Percentiles rank a stretch among this genome's conserved stretches.
Evolutionary conservation across 2,797 vertebrate species (phyloP).

Genomic region (Synaphobranchus kaupii): DNA sequence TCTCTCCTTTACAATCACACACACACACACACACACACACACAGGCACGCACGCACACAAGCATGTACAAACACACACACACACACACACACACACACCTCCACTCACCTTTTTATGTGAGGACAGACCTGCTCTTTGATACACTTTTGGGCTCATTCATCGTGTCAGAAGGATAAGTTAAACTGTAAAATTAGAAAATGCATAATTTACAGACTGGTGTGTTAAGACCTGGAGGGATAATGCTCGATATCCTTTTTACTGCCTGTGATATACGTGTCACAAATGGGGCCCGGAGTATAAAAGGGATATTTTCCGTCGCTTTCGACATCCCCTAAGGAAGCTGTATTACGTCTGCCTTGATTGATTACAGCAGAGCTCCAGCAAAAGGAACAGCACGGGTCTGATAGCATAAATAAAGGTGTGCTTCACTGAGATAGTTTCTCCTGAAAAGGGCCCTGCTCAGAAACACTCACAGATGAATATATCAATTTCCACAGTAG

Average conservation of each 20-base stretch:
- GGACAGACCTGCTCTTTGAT: background rate
- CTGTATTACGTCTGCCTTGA: slow-evolving; percentile 26
- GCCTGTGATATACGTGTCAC: background rate
- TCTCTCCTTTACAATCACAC: background rate
- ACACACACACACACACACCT: background rate
- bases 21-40: background rate
- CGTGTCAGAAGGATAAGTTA: slow-evolving; percentile 1
- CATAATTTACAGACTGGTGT: background rate
- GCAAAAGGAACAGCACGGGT: background rate
- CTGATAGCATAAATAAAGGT: slow-evolving; percentile 15
- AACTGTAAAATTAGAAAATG: slow-evolving; percentile 5
- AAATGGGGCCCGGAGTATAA: background rate
- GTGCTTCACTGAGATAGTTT: slow-evolving; percentile 26
- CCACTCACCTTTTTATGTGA: background rate
- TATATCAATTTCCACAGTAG: slow-evolving; percentile 27
- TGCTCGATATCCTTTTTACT: background rate
- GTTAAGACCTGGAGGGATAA: background rate
- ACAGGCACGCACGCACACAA: background rate
- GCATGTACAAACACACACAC: background rate
- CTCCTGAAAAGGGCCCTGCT: slow-evolving; percentile 14
- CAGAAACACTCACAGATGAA: background rate
- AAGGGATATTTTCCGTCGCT: background rate
- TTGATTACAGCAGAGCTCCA: slow-evolving; percentile 28
- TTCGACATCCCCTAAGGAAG: background rate
- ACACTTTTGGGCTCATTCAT: background rate